Conservation (phyloP, 2,888 invertebrate species). For the Catocala sponsa region DNA sequence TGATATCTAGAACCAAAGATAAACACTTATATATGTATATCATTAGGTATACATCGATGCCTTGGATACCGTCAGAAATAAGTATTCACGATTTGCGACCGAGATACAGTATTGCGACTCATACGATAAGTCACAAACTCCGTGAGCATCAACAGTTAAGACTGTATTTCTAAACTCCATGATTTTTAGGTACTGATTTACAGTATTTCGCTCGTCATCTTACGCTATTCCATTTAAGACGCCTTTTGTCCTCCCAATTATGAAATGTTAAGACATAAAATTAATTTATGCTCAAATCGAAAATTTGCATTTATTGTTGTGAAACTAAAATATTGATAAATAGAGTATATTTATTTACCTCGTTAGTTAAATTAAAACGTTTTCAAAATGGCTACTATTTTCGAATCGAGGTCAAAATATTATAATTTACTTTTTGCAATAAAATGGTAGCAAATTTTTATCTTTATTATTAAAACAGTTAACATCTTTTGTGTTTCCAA, state of each 20-base stretch:
- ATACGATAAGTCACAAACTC: slow-evolving; percentile 1
- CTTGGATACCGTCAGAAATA: too few relatives aligned
- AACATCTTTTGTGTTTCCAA: slow-evolving; percentile 14
- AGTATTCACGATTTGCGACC: too few relatives aligned
- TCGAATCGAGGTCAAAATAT: slow-evolving; percentile 20
- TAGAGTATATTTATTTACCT: slow-evolving; percentile 18
- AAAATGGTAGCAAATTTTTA: slow-evolving; percentile 22
- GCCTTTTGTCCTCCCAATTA: slow-evolving; percentile 38
- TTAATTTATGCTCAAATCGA: slow-evolving; percentile 29
- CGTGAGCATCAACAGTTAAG: slow-evolving; percentile 4
- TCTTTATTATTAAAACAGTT: slow-evolving; percentile 16
- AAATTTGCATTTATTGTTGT: slow-evolving; percentile 21
- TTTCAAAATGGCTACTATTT: slow-evolving; percentile 6
- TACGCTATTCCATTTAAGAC: slow-evolving; percentile 45
- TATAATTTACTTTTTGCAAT: slow-evolving; percentile 17
- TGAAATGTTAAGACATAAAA: slow-evolving; percentile 44
- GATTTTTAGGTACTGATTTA: slow-evolving; percentile 25
- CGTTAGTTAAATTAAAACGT: slow-evolving; percentile 6
- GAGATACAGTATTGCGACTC: too few relatives aligned
- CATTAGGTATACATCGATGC: not conserved
- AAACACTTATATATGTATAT: too few relatives aligned
- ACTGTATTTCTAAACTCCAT: slow-evolving; percentile 32
- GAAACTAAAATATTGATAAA: slow-evolving; percentile 13
- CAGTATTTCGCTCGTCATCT: slow-evolving; percentile 38
- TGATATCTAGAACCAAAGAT: too few relatives aligned